A percentile compares a stretch with the other conserved stretches of the same genome.
Evolutionary conservation across 2,888 invertebrate genomes (phyloP).

Genomic region (Nesidiocoris tenuis): DNA sequence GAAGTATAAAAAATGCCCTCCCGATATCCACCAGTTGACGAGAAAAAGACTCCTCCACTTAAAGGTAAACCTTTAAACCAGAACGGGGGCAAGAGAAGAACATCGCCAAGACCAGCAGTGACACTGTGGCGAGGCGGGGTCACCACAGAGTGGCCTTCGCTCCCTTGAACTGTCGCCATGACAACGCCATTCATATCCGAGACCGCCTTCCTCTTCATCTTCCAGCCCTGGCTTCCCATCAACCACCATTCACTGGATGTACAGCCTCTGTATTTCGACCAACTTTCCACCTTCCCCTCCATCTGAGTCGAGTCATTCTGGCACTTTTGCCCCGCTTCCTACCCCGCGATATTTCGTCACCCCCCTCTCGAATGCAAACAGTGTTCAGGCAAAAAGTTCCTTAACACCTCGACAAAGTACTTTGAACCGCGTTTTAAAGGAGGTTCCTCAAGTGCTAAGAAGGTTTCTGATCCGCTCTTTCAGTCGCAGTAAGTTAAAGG

Average conservation of each 20-base stretch:
- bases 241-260: not conserved
- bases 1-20: no score
- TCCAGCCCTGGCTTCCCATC: not conserved
- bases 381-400: not conserved
- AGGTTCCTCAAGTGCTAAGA: not conserved
- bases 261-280: not conserved
- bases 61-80: no score
- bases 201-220: not conserved
- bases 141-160: not conserved
- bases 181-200: not conserved
- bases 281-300: not conserved
- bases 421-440: not conserved
- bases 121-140: not conserved
- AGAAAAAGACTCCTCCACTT: no score
- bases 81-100: no score
- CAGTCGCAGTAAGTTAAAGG: not conserved
- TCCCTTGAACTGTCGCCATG: not conserved
- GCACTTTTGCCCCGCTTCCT: not conserved
- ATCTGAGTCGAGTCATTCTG: not conserved
- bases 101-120: not conserved
- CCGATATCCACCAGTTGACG: no score
- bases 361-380: not conserved
- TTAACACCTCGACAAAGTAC: not conserved
- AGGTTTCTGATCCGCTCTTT: not conserved
- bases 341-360: not conserved